Evolutionary conservation across 2,797 vertebrate genomes (phyloP).

Genomic region (Coluber constrictor): DNA sequence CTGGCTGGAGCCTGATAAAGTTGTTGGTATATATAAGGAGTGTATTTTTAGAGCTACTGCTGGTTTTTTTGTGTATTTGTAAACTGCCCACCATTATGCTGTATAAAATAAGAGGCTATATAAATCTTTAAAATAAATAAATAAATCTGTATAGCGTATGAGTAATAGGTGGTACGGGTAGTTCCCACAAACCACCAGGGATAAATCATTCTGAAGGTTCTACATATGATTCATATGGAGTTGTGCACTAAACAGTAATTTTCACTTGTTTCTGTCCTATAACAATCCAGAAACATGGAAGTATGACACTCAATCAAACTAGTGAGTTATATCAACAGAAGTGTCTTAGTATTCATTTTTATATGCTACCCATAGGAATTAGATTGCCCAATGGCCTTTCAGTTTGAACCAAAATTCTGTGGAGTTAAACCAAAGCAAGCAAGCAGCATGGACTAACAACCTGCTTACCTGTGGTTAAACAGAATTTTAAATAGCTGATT

Average conservation of each 20-base stretch:
- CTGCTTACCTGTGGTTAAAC: background rate
- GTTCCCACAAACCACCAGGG: background rate
- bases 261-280: background rate
- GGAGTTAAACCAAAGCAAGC: background rate
- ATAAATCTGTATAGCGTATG: background rate
- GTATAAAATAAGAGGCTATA: background rate
- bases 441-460: background rate
- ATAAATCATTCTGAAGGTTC: background rate
- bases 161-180: background rate
- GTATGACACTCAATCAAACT: background rate
- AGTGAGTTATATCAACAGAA: background rate
- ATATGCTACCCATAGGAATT: background rate
- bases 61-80: background rate
- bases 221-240: background rate
- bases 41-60: background rate
- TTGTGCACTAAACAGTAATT: background rate
- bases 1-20: background rate
- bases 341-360: background rate
- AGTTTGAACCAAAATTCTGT: background rate
- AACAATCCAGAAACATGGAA: background rate
- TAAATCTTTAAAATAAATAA: background rate
- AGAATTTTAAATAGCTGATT: background rate
- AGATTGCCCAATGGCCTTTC: background rate
- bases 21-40: background rate
- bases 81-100: background rate